Evolutionary conservation across 2,888 invertebrate genomes (phyloP).

Genomic region (Phorcus lineatus): DNA sequence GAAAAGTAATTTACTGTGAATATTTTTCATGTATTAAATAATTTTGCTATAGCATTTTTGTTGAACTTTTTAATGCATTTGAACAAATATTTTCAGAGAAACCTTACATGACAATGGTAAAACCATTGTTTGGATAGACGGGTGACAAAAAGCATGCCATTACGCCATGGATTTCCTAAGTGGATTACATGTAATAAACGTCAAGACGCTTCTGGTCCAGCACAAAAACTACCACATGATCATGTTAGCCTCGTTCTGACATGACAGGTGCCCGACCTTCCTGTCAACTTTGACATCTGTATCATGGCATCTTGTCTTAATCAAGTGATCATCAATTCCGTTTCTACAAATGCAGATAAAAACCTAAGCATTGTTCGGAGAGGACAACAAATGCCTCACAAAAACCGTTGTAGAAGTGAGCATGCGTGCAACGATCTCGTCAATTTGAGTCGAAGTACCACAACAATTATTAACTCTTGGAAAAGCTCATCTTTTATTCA

Average conservation of each 20-base stretch:
- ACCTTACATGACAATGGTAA: too few relatives aligned
- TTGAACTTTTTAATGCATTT: too few relatives aligned
- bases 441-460: background rate
- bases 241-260: slow-evolving; percentile 3
- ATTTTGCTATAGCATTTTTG: too few relatives aligned
- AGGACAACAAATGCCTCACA: too few relatives aligned
- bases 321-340: background rate
- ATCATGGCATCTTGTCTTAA: background rate
- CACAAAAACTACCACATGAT: background rate
- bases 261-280: background rate
- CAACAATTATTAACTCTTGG: slow-evolving; percentile 10
- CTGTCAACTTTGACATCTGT: background rate
- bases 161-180: background rate
- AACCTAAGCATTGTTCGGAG: too few relatives aligned
- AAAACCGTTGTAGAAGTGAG: background rate
- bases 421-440: background rate
- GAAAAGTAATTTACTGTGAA: too few relatives aligned
- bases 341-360: too few relatives aligned
- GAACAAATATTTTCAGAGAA: too few relatives aligned
- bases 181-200: slow-evolving; percentile 15
- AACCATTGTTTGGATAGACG: too few relatives aligned
- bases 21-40: too few relatives aligned
- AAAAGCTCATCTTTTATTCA: slow-evolving; percentile 16
- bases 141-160: too few relatives aligned
- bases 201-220: background rate